Percentiles rank a stretch among this genome's conserved stretches.
Evolutionary conservation across 2,113 vertebrate genomes (phyloP).

Genomic region (Passer montanus): DNA sequence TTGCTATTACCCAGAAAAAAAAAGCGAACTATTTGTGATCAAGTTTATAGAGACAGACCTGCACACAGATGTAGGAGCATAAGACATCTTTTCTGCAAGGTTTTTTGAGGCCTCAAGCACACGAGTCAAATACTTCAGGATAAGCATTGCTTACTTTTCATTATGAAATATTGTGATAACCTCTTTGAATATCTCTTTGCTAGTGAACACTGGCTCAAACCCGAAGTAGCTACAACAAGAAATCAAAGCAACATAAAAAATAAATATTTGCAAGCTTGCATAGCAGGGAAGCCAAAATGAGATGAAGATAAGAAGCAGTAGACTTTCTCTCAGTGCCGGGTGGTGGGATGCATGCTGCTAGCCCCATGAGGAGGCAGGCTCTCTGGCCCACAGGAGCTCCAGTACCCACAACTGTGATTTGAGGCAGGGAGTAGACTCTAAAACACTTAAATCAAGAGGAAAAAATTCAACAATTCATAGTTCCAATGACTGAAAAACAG

Average conservation of each 20-base stretch:
- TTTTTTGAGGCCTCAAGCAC: neutral
- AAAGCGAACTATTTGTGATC: neutral
- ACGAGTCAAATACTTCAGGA: neutral
- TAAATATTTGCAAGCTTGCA: neutral
- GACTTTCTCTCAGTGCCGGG: neutral
- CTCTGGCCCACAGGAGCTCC: neutral
- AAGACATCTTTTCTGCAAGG: neutral
- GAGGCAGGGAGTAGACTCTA: neutral
- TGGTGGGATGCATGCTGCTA: neutral
- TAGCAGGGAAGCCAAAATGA: neutral
- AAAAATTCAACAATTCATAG: neutral
- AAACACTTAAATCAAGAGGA: neutral
- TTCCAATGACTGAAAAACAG: neutral
- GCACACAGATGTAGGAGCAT: neutral
- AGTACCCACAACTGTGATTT: neutral
- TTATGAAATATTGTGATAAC: neutral
- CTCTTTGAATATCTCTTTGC: neutral
- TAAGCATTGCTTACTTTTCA: neutral
- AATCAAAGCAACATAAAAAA: neutral
- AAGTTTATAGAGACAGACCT: neutral
- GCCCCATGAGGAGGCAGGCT: neutral
- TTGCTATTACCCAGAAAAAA: neutral
- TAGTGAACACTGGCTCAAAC: neutral
- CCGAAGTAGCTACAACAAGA: neutral
- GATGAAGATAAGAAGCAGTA: neutral